phyloP scores from a whole-genome alignment of 1,140 invertebrate species.

The Heliconius melpomene region DNA sequence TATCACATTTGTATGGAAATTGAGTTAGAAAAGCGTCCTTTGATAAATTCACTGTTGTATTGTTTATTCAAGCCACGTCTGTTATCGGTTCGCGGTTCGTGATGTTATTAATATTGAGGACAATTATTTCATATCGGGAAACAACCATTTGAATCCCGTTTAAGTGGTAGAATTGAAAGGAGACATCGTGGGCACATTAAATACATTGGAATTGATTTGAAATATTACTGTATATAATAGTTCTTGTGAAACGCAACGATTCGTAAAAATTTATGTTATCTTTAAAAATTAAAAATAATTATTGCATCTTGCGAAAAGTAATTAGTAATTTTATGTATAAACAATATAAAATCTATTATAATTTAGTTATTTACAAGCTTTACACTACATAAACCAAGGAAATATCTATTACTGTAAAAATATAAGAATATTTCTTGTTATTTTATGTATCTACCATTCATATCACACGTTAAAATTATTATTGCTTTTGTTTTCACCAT shows the following conservation, averaged over 20 bases:
- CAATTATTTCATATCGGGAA: constrained; percentile 36
- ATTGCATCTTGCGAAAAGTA: too few relatives aligned
- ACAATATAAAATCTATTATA: too few relatives aligned
- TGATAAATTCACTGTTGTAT: constrained; percentile 53
- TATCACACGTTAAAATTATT: too few relatives aligned
- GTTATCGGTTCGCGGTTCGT: constrained; percentile 39
- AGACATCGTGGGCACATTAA: constrained; percentile 6
- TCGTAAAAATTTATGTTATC: not conserved
- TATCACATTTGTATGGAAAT: constrained; percentile 40
- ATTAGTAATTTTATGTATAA: too few relatives aligned
- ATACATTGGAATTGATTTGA: constrained; percentile 13
- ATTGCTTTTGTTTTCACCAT: too few relatives aligned
- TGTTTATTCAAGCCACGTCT: constrained; percentile 54
- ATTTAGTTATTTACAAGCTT: not conserved
- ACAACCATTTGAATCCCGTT: constrained; percentile 25
- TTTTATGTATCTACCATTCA: too few relatives aligned
- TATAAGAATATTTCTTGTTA: too few relatives aligned
- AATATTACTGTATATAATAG: not conserved
- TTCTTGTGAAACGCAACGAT: not conserved
- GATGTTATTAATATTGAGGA: constrained; percentile 39
- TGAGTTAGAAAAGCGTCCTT: constrained; percentile 35
- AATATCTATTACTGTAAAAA: not conserved
- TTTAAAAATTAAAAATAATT: too few relatives aligned
- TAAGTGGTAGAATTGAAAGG: constrained; percentile 24
- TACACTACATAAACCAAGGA: not conserved